Evolutionary conservation across 2,113 vertebrate species (phyloP), one percentile per base, ranked within the genome.

Genomic region (Coregonus clupeaformis): DNA sequence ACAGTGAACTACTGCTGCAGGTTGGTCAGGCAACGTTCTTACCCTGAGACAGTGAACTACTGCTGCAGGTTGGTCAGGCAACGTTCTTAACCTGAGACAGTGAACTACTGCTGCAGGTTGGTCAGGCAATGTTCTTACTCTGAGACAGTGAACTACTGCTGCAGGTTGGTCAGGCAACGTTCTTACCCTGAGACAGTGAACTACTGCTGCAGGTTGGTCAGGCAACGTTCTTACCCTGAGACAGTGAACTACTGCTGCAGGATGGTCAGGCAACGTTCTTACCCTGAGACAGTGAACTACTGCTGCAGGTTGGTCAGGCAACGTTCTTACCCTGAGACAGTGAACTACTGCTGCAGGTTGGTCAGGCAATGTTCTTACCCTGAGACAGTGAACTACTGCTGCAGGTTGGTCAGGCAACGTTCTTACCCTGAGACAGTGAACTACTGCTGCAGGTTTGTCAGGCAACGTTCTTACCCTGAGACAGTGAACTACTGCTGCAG

Each of bases 21-120:
- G 96, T 78, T 96, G 93, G 82, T 95, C 95, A 68, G 96, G 96
- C 45, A 94, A n/a, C n/a, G 14, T 7, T 36, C 82, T 90, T 84
- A 95, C 94, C 92, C 93, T 90, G 78, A 95, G 92, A 90, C 95
- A 96, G 84, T 92, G 94, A 82, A 95, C 90, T 29, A 96, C 94
- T 0, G 79, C 94, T 5, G 87, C 85, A 75, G 96, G 96, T 78
- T 96, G 93, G 82, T 95, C 95, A 68, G 96, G 96, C 45, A 94
- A n/a, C n/a, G 14, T 7, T 36, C 82, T 90, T 84, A 95, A 93
- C 92, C 93, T 90, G 78, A 95, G 92, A 90, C 95, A 96, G 84
- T 92, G 94, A 82, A 95, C 90, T 29, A 96, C 94, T 0, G 79
- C 94, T 5, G 87, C 85, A 75, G 96, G 96, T 78, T 96, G 93